Conservation (phyloP, 2,797 vertebrate species). For the Gouania willdenowi region DNA sequence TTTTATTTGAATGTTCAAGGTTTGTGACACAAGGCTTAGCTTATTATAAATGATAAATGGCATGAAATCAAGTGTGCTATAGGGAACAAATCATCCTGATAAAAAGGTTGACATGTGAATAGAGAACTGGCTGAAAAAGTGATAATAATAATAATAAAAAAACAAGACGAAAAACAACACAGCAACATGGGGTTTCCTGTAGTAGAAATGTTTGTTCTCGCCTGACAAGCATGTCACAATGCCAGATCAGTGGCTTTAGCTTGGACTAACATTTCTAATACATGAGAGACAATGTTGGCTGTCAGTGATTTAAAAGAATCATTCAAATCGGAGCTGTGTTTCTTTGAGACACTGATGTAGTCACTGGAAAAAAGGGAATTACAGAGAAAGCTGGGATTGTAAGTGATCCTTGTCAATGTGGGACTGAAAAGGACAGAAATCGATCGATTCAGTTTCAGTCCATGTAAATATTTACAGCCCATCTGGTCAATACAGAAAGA, state of each 20-base stretch:
- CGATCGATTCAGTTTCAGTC: slow-evolving; percentile 35
- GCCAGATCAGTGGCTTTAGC: slow-evolving; percentile 36
- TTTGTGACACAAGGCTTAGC: slow-evolving; percentile 15
- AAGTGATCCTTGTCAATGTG: slow-evolving; percentile 35
- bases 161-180: neutral
- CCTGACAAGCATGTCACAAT: slow-evolving; percentile 35
- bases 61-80: slow-evolving; percentile 6
- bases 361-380: slow-evolving; percentile 38
- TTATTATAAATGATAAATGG: slow-evolving; percentile 27
- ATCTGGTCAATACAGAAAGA: slow-evolving; percentile 46
- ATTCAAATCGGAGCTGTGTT: slow-evolving; percentile 30
- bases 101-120: slow-evolving; percentile 3
- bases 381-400: slow-evolving; percentile 18
- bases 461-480: slow-evolving; percentile 55
- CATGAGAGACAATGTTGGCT: slow-evolving; percentile 41
- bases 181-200: neutral
- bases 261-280: slow-evolving; percentile 41
- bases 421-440: slow-evolving; percentile 31
- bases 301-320: slow-evolving; percentile 43
- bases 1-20: slow-evolving; percentile 34
- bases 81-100: slow-evolving; percentile 6
- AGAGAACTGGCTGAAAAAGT: neutral
- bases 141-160: slow-evolving; percentile 5
- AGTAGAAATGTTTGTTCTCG: slow-evolving; percentile 21
- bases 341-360: slow-evolving; percentile 33